Conservation (phyloP, 2,888 invertebrate genomes). For the Crocallis elinguaria region DNA sequence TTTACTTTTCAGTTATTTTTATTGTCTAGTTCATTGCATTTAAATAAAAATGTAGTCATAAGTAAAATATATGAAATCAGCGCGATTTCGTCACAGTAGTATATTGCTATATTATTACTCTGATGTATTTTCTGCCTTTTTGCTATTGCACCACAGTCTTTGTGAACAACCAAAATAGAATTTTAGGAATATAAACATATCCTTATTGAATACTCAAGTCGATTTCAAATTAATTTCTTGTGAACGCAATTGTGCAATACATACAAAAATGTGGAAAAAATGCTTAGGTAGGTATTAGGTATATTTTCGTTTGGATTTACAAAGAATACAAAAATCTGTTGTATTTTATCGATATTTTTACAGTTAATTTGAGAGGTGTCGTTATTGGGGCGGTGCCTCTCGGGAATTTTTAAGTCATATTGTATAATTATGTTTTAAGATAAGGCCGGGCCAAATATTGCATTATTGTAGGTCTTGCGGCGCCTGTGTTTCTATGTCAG, state of each 20-base stretch:
- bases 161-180: conserved; percentile 73
- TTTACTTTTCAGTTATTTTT: conserved; percentile 54
- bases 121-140: conserved; percentile 50
- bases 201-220: conserved; percentile 82
- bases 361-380: conserved; percentile 62
- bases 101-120: conserved; percentile 46
- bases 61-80: conserved; percentile 57
- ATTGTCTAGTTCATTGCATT: conserved; percentile 75
- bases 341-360: conserved; percentile 83
- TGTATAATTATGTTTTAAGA: conserved; percentile 81
- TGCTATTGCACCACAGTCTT: conserved; percentile 76
- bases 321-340: conserved; percentile 79
- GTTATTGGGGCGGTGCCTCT: conserved; percentile 52
- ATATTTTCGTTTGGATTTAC: conserved; percentile 82
- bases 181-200: conserved; percentile 80
- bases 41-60: conserved; percentile 74
- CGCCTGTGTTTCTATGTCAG: conserved; percentile 69
- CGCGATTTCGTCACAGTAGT: conserved; percentile 63
- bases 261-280: conserved; percentile 64
- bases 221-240: conserved; percentile 72
- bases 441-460: conserved; percentile 84
- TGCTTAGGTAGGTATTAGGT: conserved; percentile 82
- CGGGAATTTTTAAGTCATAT: conserved; percentile 78
- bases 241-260: conserved; percentile 83
- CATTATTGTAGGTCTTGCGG: conserved; percentile 79